Evolutionary conservation across 2,113 vertebrate genomes (phyloP).

Genomic region (Plecturocebus donacophilus): DNA sequence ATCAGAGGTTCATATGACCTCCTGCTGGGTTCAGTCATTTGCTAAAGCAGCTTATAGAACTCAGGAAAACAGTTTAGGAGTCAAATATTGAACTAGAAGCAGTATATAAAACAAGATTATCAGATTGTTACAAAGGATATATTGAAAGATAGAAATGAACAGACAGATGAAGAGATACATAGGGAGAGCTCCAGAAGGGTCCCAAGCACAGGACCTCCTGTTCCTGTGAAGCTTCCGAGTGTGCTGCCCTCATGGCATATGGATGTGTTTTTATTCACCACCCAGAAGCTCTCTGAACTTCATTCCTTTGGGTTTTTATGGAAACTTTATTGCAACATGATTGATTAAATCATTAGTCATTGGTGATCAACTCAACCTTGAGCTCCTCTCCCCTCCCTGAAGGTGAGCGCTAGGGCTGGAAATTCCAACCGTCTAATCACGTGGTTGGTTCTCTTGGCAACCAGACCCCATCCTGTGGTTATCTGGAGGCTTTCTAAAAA

Average conservation of each 20-base stretch:
- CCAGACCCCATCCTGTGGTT: neutral
- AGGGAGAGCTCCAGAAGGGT: neutral
- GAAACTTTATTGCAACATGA: neutral
- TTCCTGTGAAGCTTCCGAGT: neutral
- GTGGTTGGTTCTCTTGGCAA: too few relatives aligned
- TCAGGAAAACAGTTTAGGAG: neutral
- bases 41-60: neutral
- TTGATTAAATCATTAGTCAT: neutral
- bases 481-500: neutral
- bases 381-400: neutral
- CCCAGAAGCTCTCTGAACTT: neutral
- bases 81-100: neutral
- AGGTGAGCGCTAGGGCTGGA: neutral
- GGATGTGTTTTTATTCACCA: neutral
- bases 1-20: neutral
- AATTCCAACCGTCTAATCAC: neutral
- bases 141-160: neutral
- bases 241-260: neutral
- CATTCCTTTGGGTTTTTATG: neutral
- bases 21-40: neutral
- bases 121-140: neutral
- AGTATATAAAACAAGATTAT: neutral
- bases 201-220: neutral
- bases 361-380: neutral
- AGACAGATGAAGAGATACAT: neutral